Evolutionary conservation across 2,888 invertebrate genomes (phyloP).

Genomic region (Calliopum simillimum): DNA sequence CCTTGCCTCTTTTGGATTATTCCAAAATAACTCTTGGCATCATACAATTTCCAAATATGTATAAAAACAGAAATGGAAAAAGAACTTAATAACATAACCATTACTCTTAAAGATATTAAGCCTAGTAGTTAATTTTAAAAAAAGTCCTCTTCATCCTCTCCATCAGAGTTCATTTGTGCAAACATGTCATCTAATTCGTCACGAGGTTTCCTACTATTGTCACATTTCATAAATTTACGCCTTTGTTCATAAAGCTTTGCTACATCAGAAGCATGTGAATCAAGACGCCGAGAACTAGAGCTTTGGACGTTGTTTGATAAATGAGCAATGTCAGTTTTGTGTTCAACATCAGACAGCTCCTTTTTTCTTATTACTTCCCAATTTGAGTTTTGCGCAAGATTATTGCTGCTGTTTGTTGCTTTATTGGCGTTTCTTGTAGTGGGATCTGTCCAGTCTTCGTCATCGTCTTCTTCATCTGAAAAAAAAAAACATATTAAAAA

Average conservation of each 20-base stretch:
- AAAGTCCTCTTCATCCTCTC: constrained; percentile 46
- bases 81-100: too few relatives aligned
- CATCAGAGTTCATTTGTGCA: constrained; percentile 51
- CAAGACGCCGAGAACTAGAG: background rate
- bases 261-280: constrained; percentile 15
- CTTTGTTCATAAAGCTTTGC: constrained; percentile 31
- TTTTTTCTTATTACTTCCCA: constrained; percentile 40
- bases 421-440: background rate
- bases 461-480: constrained; percentile 46
- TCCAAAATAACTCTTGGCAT: too few relatives aligned
- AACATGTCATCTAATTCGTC: constrained; percentile 52
- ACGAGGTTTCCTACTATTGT: constrained; percentile 23
- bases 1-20: too few relatives aligned
- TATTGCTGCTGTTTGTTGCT: background rate
- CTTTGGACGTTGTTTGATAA: background rate
- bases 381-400: background rate
- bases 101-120: background rate
- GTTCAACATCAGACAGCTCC: constrained; percentile 42
- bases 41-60: too few relatives aligned
- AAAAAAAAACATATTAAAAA: constrained; percentile 10
- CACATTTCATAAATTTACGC: constrained; percentile 20
- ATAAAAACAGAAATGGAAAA: too few relatives aligned
- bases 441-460: constrained; percentile 35
- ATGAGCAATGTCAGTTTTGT: constrained; percentile 41
- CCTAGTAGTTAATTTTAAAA: constrained; percentile 2